Percentiles rank a stretch among this genome's conserved stretches.
Conservation (phyloP, 2,113 vertebrate genomes). For the Paramormyrops kingsleyae region DNA sequence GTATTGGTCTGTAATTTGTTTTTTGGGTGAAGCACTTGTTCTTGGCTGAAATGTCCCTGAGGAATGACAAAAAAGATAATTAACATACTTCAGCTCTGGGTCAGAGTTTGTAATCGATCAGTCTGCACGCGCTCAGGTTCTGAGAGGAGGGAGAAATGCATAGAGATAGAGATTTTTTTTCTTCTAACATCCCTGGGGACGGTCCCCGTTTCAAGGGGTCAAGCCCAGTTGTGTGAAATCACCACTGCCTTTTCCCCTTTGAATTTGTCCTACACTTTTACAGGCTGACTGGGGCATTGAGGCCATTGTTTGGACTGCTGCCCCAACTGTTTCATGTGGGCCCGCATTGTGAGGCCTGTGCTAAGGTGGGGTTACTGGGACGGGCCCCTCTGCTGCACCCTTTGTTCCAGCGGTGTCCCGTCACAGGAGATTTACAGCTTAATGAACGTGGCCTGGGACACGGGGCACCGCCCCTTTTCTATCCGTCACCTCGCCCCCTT, state of each 20-base stretch:
- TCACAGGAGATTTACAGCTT: slow-evolving; percentile 71
- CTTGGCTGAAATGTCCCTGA: not conserved
- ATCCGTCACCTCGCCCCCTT: slow-evolving; percentile 58
- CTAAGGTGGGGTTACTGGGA: slow-evolving; percentile 44
- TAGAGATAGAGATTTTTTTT: not conserved
- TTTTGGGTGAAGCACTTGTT: not conserved
- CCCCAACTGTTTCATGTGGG: slow-evolving; percentile 35
- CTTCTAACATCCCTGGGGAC: not conserved
- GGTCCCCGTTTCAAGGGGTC: not conserved
- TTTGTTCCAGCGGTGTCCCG: slow-evolving; percentile 40
- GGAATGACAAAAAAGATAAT: not conserved
- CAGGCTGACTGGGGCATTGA: slow-evolving; percentile 28
- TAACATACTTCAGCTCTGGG: not conserved
- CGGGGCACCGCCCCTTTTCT: slow-evolving; percentile 37
- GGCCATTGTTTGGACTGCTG: slow-evolving; percentile 40
- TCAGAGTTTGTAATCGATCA: not conserved
- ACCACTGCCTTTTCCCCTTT: slow-evolving; percentile 10
- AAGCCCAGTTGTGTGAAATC: slow-evolving; percentile 16
- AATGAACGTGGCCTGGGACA: slow-evolving; percentile 48
- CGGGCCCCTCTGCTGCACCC: slow-evolving; percentile 46
- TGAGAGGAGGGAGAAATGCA: not conserved
- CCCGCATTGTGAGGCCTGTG: slow-evolving; percentile 43
- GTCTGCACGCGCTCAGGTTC: not conserved
- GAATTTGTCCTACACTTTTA: slow-evolving; percentile 54
- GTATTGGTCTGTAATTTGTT: not conserved